Evolutionary conservation across 1,140 invertebrate genomes (phyloP), one percentile per base, ranked within the genome.

Genomic region (Venturia canescens): DNA sequence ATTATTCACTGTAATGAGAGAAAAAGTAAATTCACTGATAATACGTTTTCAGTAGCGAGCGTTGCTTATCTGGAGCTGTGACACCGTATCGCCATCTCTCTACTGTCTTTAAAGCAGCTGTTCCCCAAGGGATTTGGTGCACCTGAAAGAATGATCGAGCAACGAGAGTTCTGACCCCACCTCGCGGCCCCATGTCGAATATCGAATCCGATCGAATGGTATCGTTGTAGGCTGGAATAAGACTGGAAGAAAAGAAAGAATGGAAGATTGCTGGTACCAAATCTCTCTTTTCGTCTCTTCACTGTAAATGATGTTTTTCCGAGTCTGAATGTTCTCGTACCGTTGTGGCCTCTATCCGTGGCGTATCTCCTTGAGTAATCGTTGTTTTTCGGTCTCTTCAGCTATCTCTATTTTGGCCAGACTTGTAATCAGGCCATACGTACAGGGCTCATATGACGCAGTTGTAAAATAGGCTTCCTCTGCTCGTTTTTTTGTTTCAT

Each of bases 291-390:
- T 26, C 23, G 1, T 66, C 53, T 63, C 53, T 38, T 57, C 13
- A 5, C 9, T n/a, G 1, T 75, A 18, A 34, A n/a, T 44, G 34
- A 26, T n/a, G 63, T 63, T 31, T 53, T 75, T 53, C 31, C 26
- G 21, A 16, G 26, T 57, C n/a, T 23, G 29, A 66, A 66, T 23
- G 57, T 50, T 23, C 71, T 57, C 23, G 48, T n/a, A 5, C 13
- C n/a, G 44, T 23, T 29, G 1, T 75, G 48, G 23, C 34, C 71
- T 75, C 71, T 75, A 57, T 75, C 48, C 53, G 26, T 18, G 6
- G 48, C 38, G 13, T 48, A 53, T 75, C 71, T 75, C 71, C 71
- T 75, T 57, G 71, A 53, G 71, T 75, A 48, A 48, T 27, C 60
- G 21, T 66, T 66, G 23, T 66, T 66, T 75, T 75, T 75, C 34